These are phyloP conservation scores for Syngnathus floridae DNA, from an alignment of 2,113 vertebrate species.

Conservation along the genomic window DNA sequence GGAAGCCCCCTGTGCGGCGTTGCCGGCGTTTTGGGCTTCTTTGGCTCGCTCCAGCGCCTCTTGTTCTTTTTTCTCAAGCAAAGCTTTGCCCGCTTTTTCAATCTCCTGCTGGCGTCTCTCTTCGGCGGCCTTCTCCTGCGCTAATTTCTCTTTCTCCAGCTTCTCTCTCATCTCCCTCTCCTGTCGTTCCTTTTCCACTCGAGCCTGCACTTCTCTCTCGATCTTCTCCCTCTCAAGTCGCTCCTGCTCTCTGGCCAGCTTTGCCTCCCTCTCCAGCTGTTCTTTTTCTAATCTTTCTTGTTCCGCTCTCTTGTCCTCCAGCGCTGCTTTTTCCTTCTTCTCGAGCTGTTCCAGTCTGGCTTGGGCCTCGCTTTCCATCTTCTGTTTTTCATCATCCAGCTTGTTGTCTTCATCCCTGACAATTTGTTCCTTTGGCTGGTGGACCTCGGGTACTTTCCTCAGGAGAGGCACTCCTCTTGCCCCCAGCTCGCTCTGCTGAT, in stretches of 20 bases:
- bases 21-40: slow-evolving; percentile 31
- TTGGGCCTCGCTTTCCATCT: slow-evolving; percentile 32
- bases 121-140: slow-evolving; percentile 27
- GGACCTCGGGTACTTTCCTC: slow-evolving; percentile 12
- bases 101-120: slow-evolving; percentile 34
- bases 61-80: slow-evolving; percentile 36
- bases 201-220: slow-evolving; percentile 28
- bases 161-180: slow-evolving; percentile 38
- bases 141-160: slow-evolving; percentile 33
- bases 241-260: slow-evolving; percentile 17
- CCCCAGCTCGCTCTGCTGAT: slow-evolving; percentile 37
- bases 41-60: slow-evolving; percentile 30
- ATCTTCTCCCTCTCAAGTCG: slow-evolving; percentile 12
- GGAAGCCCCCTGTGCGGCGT: slow-evolving; percentile 36
- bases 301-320: slow-evolving; percentile 32
- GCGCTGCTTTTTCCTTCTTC: slow-evolving; percentile 21
- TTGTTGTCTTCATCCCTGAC: slow-evolving; percentile 9
- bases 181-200: slow-evolving; percentile 21
- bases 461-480: slow-evolving; percentile 63
- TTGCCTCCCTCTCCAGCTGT: slow-evolving; percentile 16
- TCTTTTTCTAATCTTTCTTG: slow-evolving; percentile 28
- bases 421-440: slow-evolving; percentile 17
- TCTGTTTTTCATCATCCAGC: slow-evolving; percentile 19
- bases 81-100: slow-evolving; percentile 34
- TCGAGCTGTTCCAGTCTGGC: slow-evolving; percentile 31